These are phyloP conservation scores for Nasonia vitripennis DNA, from an alignment of 1,140 invertebrate genomes.

Conservation along the genomic window DNA sequence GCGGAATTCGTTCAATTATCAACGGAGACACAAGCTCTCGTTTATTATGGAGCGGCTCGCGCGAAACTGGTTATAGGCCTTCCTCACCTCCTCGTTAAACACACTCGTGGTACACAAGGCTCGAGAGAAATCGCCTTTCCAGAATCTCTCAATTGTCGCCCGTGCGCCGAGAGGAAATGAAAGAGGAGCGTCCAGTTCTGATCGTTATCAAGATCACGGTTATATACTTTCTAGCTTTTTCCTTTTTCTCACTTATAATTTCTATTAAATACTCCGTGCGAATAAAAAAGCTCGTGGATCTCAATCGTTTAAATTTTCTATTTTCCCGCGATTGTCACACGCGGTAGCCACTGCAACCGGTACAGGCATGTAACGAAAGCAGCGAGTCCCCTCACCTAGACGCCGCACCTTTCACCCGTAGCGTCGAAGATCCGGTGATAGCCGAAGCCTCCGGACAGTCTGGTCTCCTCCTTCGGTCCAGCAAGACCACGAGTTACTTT, in stretches of 20 bases:
- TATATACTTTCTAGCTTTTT: constrained; percentile 31
- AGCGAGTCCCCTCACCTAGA: background rate
- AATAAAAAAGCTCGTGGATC: background rate
- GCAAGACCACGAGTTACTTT: background rate
- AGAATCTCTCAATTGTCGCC: constrained; percentile 13
- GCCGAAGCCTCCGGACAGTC: constrained; percentile 15
- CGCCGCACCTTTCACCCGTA: constrained; percentile 45
- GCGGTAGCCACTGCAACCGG: background rate
- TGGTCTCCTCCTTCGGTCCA: constrained; percentile 1
- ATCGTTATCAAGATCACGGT: background rate
- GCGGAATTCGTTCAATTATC: constrained; percentile 3
- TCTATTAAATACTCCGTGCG: background rate
- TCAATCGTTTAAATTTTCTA: background rate
- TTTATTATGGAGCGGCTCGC: background rate
- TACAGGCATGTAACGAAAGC: too few species aligned
- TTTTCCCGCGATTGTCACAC: background rate
- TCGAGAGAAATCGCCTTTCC: constrained; percentile 28
- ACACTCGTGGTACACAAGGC: background rate
- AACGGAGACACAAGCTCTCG: background rate
- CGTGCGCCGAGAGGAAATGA: background rate
- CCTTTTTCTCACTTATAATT: background rate
- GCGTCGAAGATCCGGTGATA: constrained; percentile 16
- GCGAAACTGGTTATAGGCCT: constrained; percentile 1
- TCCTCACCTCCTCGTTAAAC: background rate
- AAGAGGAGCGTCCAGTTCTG: background rate